Conservation (phyloP, 2,113 vertebrate genomes). For the Brachionichthys hirsutus region DNA sequence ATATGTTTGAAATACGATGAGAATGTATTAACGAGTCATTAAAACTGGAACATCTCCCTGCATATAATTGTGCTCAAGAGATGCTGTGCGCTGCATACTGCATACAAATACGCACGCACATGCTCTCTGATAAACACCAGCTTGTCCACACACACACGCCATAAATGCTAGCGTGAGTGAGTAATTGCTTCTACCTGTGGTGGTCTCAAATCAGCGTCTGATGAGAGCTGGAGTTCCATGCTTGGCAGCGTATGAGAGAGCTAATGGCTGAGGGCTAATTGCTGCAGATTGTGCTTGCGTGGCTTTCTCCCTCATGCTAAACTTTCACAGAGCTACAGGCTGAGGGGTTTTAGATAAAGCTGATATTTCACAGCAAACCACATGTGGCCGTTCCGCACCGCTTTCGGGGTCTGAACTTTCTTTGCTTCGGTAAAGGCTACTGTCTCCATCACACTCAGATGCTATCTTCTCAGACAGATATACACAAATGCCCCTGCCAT, state of each 20-base stretch:
- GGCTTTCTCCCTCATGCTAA: constrained; percentile 49
- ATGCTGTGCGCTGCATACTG: background rate
- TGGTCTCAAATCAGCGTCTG: constrained; percentile 53
- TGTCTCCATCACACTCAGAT: constrained; percentile 1
- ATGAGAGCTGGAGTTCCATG: constrained; percentile 58
- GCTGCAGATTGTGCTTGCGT: constrained; percentile 61
- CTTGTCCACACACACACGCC: constrained; percentile 25
- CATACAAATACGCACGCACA: constrained; percentile 10
- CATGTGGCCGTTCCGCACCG: constrained; percentile 25
- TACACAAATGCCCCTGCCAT: constrained; percentile 13
- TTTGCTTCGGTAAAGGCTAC: constrained; percentile 11
- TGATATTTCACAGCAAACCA: constrained; percentile 48
- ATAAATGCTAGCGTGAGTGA: constrained; percentile 48
- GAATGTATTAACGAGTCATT: background rate
- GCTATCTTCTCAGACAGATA: constrained; percentile 23
- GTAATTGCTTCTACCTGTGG: constrained; percentile 72
- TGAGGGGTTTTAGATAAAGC: constrained; percentile 45
- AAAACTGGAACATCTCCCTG: background rate
- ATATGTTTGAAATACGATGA: background rate
- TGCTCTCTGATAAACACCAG: constrained; percentile 20
- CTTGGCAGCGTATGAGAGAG: constrained; percentile 67
- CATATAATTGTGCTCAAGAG: background rate
- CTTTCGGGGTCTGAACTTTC: constrained; percentile 3
- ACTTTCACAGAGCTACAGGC: constrained; percentile 51
- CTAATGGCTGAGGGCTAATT: constrained; percentile 68